phyloP scores from a whole-genome alignment of 2,888 invertebrate species.

The Sarcophaga variegata region DNA sequence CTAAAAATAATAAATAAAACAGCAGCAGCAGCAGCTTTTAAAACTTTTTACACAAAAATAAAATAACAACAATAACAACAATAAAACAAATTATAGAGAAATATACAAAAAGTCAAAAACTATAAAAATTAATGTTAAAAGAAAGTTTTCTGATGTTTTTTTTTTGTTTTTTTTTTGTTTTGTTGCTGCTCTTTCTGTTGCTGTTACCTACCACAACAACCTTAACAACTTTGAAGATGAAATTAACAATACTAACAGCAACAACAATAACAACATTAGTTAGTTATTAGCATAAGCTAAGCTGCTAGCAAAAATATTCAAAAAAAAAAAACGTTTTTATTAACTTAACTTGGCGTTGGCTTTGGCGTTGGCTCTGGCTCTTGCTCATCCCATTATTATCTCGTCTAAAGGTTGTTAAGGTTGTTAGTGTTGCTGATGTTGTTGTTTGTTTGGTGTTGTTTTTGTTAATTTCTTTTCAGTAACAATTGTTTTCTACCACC shows the following conservation, averaged over 20 bases:
- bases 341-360: conserved; percentile 3
- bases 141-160: conserved; percentile 61
- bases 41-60: no score
- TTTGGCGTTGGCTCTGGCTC: neutral
- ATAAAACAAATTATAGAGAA: neutral
- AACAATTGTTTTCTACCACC: neutral
- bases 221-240: conserved; percentile 54
- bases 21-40: neutral
- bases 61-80: neutral
- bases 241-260: conserved; percentile 39
- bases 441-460: no score
- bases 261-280: neutral
- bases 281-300: neutral
- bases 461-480: neutral
- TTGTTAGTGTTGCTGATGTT: neutral
- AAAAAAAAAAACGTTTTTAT: conserved; percentile 44
- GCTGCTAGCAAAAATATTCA: neutral
- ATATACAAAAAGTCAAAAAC: conserved; percentile 61
- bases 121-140: conserved; percentile 69
- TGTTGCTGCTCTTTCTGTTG: neutral
- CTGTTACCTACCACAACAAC: conserved; percentile 57
- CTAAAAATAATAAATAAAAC: neutral
- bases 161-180: conserved; percentile 29
- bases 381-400: conserved; percentile 61
- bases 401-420: conserved; percentile 42